These are phyloP conservation scores for Cephus pulcher DNA, from an alignment of 2,888 invertebrate genomes.

Conservation along the genomic window DNA sequence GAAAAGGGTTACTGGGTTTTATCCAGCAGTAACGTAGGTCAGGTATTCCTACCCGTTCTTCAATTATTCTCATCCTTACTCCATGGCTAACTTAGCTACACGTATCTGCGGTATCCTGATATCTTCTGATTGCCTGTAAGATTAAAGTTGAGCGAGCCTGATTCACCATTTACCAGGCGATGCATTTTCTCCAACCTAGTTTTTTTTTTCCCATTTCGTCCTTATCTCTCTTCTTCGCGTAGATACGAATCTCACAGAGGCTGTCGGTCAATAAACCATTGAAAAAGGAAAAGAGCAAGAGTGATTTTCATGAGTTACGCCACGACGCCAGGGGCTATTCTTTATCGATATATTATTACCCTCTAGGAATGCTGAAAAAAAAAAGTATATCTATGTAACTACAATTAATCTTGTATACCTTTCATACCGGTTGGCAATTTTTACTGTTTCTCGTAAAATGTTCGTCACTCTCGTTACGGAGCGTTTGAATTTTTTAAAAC, in stretches of 20 bases:
- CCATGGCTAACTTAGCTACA: not conserved
- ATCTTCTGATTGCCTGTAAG: not conserved
- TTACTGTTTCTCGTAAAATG: not conserved
- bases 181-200: not conserved
- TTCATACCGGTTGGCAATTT: not conserved
- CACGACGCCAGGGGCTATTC: not conserved
- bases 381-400: not conserved
- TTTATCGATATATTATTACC: not conserved
- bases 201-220: not conserved
- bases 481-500: not conserved
- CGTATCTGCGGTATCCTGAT: not conserved
- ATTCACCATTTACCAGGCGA: not conserved
- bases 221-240: not conserved
- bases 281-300: not conserved
- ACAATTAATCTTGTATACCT: not conserved
- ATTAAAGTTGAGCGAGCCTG: not conserved
- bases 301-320: not conserved
- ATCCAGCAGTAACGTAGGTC: constrained; percentile 24
- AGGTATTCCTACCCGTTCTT: constrained; percentile 2
- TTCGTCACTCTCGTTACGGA: not conserved
- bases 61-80: not conserved
- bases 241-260: not conserved
- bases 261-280: not conserved
- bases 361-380: not conserved
- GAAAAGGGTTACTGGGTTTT: not conserved